Evolutionary conservation across 2,888 invertebrate species (phyloP), one percentile per base, ranked within the genome.

Genomic region (Agrotis exclamationis): DNA sequence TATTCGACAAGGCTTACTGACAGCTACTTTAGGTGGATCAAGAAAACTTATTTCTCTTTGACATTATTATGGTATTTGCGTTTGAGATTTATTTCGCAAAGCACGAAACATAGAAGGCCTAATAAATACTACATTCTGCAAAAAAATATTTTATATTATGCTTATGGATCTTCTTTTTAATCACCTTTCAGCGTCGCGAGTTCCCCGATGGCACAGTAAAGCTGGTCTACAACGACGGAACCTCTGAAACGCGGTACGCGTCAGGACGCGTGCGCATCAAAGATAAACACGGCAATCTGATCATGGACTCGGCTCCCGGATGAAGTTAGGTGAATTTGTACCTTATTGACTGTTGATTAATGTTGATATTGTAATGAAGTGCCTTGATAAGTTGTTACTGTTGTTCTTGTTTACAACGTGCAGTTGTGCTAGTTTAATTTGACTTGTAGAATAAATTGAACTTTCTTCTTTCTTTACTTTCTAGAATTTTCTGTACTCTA

Each of bases 161-260:
- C 18, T 45, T 18, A 45, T 59, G 7, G 6, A 24, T 14, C 6
- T 22, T 13, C 20, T 56, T 76, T 3, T n/a, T n/a, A 9, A 13
- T 33, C 14, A 56, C 16, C 13, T 95, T 96, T 63, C 92, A 98
- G 98, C 97, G 98, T 86, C 97, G 99, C 47, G 98, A 99, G 91
- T 99, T 98, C 94, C 99, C 99, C 0, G 99, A 99, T 94, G 99
- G 99, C 3, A 99, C 99, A 0, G 97, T 98, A 0, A 99, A 99
- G 93, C 97, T 98, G 57, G 96, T 99, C 0, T 99, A 98, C 95
- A 97, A 97, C 1, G 98, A 99, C 92, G 99, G 99, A 13, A 97
- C 98, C 1, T 98, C 98, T 76, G 99, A 99, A 94, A 99, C 99
- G 0, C 96, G 98, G n/a, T 99, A 99, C 91, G 97, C 98, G 0